These are phyloP conservation scores for Eulacestoma nigropectus DNA, from an alignment of 2,113 vertebrate species.

Conservation along the genomic window DNA sequence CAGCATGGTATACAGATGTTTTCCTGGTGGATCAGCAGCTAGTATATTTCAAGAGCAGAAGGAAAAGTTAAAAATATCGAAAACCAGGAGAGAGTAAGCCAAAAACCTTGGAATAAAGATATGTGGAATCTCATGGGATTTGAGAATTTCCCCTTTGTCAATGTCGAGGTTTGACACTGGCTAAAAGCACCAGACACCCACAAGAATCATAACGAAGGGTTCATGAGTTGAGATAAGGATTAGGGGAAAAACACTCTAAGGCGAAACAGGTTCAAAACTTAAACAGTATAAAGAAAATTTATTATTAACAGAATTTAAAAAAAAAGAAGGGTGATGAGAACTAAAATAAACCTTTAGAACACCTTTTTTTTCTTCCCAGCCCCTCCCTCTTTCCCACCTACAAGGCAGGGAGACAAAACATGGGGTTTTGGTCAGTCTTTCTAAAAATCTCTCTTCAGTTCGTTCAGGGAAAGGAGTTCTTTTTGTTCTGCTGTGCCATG, in stretches of 20 bases:
- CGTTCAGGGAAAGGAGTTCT: no score
- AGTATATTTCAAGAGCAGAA: background rate
- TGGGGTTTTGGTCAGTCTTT: no score
- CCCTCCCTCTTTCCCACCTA: no score
- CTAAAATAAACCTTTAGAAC: no score
- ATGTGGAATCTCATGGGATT: background rate
- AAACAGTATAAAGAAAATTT: background rate
- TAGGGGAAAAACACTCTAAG: background rate
- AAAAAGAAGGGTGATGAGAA: no score
- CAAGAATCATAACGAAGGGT: no score
- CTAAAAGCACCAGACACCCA: background rate
- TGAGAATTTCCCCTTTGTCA: background rate
- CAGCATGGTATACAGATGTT: background rate
- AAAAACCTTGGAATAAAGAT: background rate
- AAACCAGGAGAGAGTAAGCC: background rate
- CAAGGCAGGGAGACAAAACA: no score
- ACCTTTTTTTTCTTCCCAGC: no score
- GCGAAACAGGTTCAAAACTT: background rate
- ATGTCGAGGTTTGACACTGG: no score
- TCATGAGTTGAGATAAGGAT: background rate
- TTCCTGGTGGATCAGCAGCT: background rate
- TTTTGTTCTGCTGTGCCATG: no score
- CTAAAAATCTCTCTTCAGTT: no score
- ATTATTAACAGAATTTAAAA: background rate
- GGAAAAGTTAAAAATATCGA: background rate